Base-by-base conservation (phyloP, 2,888 invertebrate species). In the Lamproptera curius region DNA sequence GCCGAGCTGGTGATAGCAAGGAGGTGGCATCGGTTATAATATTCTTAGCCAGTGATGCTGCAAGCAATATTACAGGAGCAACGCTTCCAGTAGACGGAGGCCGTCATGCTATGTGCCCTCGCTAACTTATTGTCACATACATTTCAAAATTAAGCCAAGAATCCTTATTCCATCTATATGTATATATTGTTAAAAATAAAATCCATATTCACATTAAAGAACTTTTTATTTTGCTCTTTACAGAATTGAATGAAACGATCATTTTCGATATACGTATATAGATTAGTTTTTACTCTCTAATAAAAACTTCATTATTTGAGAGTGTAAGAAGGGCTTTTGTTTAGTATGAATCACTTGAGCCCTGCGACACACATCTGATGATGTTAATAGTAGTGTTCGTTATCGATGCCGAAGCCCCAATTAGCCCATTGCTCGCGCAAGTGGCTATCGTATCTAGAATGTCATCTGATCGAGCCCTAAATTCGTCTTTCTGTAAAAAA, bases 21-120 rank as follows among this genome's bases (percentile, higher is more conserved):
- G 98, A 98, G 86, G 96, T 97, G 1, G 96, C 98, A 0, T 90
- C 92, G 51, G 92, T 95, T 0, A 97, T 99, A 55, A 91, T 92
- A 34, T 99, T 97, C 76, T 88, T 99, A 52, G 97, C 98, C 1
- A 94, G 96, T 55, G 93, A 94, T 48, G 91, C 91, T 57, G 91
- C 95, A 1, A 94, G 94, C 59, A 96, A 94, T 71, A 94, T 95
- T 14, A 97, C 97, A 17, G 97, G 96, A 2, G 94, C 90, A 16
- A 92, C 92, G 14, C 63, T 97, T 20, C 93, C 95, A 2, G 93
- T 97, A 11, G 97, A 97, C 78, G 97, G 97, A 10, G 97, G 97
- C 1, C 87, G 95, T 49, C 94, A 95, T 73, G 93, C 93, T 8
- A 93, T 95, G 92, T 96, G 96, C 56, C 95, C 96, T 20, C 90